phyloP scores from a whole-genome alignment of 2,113 vertebrate species.

The Eulemur rufifrons region DNA sequence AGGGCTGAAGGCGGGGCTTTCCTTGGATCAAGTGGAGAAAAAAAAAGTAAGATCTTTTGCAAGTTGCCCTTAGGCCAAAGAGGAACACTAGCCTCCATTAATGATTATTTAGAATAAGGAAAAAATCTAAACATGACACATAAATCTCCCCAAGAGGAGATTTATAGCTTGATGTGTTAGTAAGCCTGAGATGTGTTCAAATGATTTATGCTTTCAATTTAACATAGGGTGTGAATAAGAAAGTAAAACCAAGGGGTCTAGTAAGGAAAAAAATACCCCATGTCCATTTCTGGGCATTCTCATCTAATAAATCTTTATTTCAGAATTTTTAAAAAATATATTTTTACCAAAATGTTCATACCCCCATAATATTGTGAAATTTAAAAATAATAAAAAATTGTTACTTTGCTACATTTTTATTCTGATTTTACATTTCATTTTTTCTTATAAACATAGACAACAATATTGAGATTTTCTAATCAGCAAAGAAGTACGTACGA shows the following conservation, averaged over 20 bases:
- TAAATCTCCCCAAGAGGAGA: background rate
- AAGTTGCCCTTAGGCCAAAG: background rate
- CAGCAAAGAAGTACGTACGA: background rate
- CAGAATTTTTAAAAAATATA: too few species aligned
- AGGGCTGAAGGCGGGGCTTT: background rate
- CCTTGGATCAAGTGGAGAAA: background rate
- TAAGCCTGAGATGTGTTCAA: background rate
- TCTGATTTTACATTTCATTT: background rate
- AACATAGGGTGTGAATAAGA: background rate
- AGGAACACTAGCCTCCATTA: background rate
- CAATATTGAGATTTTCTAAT: background rate
- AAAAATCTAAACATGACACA: background rate
- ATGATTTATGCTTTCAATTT: background rate
- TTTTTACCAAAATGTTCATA: too few species aligned
- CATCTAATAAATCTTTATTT: too few species aligned
- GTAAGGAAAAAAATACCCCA: too few species aligned
- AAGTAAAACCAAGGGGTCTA: background rate
- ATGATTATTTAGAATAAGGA: background rate
- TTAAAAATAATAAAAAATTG: too few species aligned
- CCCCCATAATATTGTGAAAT: too few species aligned
- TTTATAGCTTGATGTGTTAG: background rate
- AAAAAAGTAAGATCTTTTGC: background rate
- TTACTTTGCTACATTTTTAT: too few species aligned
- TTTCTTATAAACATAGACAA: too few species aligned
- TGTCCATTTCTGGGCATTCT: too few species aligned